phyloP scores from a whole-genome alignment of 2,113 vertebrate genomes.

The Syrmaticus mikado region DNA sequence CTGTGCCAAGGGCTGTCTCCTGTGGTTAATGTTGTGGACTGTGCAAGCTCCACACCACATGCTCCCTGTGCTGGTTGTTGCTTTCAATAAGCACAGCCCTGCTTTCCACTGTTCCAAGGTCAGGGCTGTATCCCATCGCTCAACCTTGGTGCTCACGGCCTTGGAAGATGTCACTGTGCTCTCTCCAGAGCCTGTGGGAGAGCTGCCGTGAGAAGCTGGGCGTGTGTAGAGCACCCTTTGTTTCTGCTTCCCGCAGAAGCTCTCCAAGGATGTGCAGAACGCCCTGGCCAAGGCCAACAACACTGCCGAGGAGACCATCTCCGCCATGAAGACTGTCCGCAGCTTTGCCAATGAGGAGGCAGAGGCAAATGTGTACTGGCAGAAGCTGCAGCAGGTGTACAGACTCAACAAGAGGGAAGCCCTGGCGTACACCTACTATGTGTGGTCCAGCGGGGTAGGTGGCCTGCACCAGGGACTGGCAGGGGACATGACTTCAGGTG shows the following conservation, averaged over 20 bases:
- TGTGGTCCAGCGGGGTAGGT: slow-evolving; percentile 93
- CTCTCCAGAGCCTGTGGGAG: background rate
- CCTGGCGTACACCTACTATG: slow-evolving; percentile 89
- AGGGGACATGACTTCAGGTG: background rate
- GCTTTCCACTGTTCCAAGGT: background rate
- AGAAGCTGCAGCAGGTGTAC: slow-evolving; percentile 88
- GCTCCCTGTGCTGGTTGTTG: fast-evolving
- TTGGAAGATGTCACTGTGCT: background rate
- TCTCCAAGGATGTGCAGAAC: slow-evolving; percentile 92
- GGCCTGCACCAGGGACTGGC: background rate
- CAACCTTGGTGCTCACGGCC: background rate
- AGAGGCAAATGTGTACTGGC: slow-evolving; percentile 84
- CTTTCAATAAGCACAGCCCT: background rate
- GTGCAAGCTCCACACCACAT: background rate
- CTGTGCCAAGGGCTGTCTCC: background rate
- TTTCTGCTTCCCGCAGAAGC: slow-evolving; percentile 76
- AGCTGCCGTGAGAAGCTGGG: background rate
- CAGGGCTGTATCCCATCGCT: background rate
- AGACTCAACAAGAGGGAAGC: slow-evolving; percentile 91
- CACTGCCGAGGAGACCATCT: slow-evolving; percentile 93
- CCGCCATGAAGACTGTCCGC: slow-evolving; percentile 92
- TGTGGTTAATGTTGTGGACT: background rate
- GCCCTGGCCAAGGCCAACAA: slow-evolving; percentile 92
- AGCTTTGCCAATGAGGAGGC: slow-evolving; percentile 91
- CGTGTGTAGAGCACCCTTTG: background rate